Base-by-base conservation (phyloP, 2,797 vertebrate genomes). In the Ctenopoma multispine region DNA sequence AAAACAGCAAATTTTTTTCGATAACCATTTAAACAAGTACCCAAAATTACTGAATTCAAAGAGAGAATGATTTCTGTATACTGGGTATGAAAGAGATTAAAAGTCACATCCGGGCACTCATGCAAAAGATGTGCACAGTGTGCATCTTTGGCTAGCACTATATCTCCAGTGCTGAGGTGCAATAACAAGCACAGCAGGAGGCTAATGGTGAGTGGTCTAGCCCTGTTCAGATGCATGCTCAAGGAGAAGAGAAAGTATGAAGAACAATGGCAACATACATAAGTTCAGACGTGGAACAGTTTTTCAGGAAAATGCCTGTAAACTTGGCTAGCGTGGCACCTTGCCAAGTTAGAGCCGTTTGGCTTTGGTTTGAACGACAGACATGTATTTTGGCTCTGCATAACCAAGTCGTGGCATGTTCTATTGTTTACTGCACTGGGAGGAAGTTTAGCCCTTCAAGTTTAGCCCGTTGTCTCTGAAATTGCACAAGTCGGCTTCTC, bases 121-220 rank as follows among this genome's bases (percentile, higher is more conserved):
- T 90, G 92, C 90, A 83, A 82, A 79, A 74, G 77, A 86, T 4
- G 77, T 87, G 81, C 79, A 84, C 78, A 0, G 40, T 70, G 82
- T 81, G 82, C 77, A 62, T 91, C 92, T 93, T 93, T 92, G 92
- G 91, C 82, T 82, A 71, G 87, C 87, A 65, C 85, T 48, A 77
- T 7, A 41, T 79, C 63, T 75, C 75, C 31, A 80, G 59, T 80
- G 85, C 75, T 40, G 76, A 72, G 77, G 78, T 86, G 81, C 57
- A 82, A 66, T 53, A 72, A 59, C 11, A 54, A 66, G 75, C 69
- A 65, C 66, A 57, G 82, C 68, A 80, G 72, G 64, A 78, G 81
- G 82, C 86, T 69, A 71, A 82, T 75, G 80, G 76, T 75, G 81
- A 77, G 46, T 23, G 60, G 69, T 82, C 65, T 72, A 90, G 90